Base-by-base conservation (phyloP, 1,140 invertebrate genomes). In the Lucilia sericata region DNA sequence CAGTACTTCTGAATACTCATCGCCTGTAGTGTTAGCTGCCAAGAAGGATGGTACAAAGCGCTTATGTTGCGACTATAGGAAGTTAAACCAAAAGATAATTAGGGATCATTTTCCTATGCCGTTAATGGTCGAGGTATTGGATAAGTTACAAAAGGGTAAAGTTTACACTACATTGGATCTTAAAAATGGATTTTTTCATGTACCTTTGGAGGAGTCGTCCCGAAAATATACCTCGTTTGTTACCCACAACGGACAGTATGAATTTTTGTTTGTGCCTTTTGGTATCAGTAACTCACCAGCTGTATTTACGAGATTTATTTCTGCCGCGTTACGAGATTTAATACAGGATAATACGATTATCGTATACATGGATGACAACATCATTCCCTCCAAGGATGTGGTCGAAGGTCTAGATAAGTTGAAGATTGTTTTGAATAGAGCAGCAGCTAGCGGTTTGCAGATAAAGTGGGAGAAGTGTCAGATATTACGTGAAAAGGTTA, bases 231-330 rank as follows among this genome's bases (percentile, higher is more conserved):
- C 42, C 85, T 89, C 88, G 91, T 91, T 49, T 91, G 91, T 13
- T 17, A 84, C 83, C 7, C 88, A 12, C 17, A 82, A 25, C 14
- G 86, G 82, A 7, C 89, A 89, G 70, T 93, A 92, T 84, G 92
- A 92, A 83, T 93, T 87, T 84, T 81, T 86, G 0, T 86, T 88
- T 83, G 88, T 92, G 85, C 91, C 91, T 17, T 93, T 92, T 86
- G 92, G 92, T 36, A 84, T 93, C 2, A 86, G 84, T 10, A 92
- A 91, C 85, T 88, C 91, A 0, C 89, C 91, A 0, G 83, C 88
- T 9, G 51, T 82, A 12, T 82, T 82, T 65, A 19, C 17, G n/a
- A 47, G 81, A 12, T 82, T 49, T 82, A 82, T 82, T 10, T n/a
- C 17, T 21, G 21, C 51, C 5, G 19, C 25, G n/a, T 82, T 82